Evolutionary conservation across 2,888 invertebrate species (phyloP).

Genomic region (Macroteleia sp.): DNA sequence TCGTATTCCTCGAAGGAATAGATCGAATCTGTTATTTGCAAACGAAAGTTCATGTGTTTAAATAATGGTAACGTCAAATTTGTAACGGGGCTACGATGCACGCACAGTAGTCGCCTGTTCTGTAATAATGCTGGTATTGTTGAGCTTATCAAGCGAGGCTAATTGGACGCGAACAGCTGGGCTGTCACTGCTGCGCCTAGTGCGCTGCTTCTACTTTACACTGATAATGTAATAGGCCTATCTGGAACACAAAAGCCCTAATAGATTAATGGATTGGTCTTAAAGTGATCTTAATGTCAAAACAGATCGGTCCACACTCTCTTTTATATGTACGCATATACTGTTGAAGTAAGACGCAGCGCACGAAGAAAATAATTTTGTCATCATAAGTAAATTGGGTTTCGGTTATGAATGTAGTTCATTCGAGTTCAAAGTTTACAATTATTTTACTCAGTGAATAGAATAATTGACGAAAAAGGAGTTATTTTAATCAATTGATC

Average conservation of each 20-base stretch:
- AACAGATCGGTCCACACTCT: slow-evolving; percentile 70
- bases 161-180: slow-evolving; percentile 83
- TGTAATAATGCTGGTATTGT: slow-evolving; percentile 82
- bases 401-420: slow-evolving; percentile 43
- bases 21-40: slow-evolving; percentile 36
- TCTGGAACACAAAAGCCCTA: slow-evolving; percentile 80
- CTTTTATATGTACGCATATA: neutral
- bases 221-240: slow-evolving; percentile 82
- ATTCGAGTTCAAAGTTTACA: slow-evolving; percentile 32
- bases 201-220: slow-evolving; percentile 76
- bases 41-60: slow-evolving; percentile 51
- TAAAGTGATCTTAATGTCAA: slow-evolving; percentile 77
- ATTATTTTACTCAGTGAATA: slow-evolving; percentile 22
- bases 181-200: slow-evolving; percentile 71
- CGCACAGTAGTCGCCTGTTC: slow-evolving; percentile 76
- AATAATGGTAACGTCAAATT: slow-evolving; percentile 74
- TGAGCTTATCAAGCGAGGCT: slow-evolving; percentile 83
- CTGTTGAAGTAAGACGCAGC: slow-evolving; percentile 27
- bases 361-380: slow-evolving; percentile 52
- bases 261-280: slow-evolving; percentile 80
- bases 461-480: slow-evolving; percentile 45
- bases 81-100: slow-evolving; percentile 72
- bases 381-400: slow-evolving; percentile 50
- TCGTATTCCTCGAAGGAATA: slow-evolving; percentile 27
- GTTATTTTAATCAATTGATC: slow-evolving; percentile 38